These are phyloP conservation scores for Larimichthys crocea DNA, from an alignment of 2,113 vertebrate genomes.

Conservation along the genomic window DNA sequence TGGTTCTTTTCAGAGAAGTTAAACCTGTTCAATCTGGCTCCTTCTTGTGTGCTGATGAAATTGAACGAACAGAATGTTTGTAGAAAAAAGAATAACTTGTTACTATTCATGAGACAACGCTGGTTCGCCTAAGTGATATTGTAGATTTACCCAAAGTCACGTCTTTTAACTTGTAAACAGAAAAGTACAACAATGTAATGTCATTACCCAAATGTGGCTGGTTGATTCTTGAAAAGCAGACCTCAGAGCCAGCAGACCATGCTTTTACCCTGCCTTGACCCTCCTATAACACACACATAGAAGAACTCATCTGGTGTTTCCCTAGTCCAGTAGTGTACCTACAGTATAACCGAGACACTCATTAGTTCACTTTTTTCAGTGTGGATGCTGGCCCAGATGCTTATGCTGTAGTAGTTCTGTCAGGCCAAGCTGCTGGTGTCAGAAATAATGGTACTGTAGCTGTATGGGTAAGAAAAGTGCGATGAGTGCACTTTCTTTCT, in stretches of 20 bases:
- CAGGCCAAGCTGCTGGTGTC: constrained; percentile 69
- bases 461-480: constrained; percentile 66
- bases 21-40: constrained; percentile 60
- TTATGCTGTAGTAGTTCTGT: constrained; percentile 55
- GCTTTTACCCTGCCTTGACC: constrained; percentile 24
- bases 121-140: constrained; percentile 5
- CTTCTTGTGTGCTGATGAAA: constrained; percentile 54
- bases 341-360: constrained; percentile 44
- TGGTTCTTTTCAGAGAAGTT: constrained; percentile 68
- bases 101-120: constrained; percentile 33
- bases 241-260: constrained; percentile 1
- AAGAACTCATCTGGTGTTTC: constrained; percentile 24
- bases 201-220: neutral
- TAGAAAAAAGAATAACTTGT: constrained; percentile 51
- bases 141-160: neutral
- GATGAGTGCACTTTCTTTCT: constrained; percentile 68
- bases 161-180: constrained; percentile 21
- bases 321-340: constrained; percentile 21
- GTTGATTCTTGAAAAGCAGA: constrained; percentile 9
- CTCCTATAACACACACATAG: constrained; percentile 17
- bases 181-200: constrained; percentile 24
- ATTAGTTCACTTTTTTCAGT: constrained; percentile 55
- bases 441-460: constrained; percentile 73
- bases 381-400: constrained; percentile 56
- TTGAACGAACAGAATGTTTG: constrained; percentile 54